phyloP scores from a whole-genome alignment of 2,797 vertebrate genomes.

The Labroides dimidiatus region DNA sequence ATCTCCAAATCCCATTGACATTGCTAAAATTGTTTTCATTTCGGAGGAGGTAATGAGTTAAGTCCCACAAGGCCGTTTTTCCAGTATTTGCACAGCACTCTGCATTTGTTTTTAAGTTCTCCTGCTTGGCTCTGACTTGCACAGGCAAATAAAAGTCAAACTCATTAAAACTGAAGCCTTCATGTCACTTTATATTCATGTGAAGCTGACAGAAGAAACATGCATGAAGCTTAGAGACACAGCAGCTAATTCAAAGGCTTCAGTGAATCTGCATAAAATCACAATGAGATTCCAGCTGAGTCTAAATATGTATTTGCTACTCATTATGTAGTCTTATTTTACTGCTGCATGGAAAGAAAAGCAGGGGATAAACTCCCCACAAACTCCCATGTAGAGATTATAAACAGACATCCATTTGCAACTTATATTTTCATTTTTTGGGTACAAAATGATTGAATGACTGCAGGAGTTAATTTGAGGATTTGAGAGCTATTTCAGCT shows the following conservation, averaged over 20 bases:
- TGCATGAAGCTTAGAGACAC: constrained; percentile 4
- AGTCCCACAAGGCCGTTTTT: background rate
- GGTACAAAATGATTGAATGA: background rate
- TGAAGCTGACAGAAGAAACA: constrained; percentile 4
- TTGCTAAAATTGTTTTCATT: constrained; percentile 7
- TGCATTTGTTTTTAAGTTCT: background rate
- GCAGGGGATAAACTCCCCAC: background rate
- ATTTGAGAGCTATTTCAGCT: background rate
- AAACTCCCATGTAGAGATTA: background rate
- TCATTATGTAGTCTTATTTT: constrained; percentile 12
- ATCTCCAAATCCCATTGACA: background rate
- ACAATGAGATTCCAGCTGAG: constrained; percentile 11
- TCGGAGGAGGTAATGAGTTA: background rate
- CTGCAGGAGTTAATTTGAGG: constrained; percentile 1
- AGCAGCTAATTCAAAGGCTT: constrained; percentile 17
- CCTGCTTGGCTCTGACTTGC: constrained; percentile 19
- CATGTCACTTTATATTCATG: constrained; percentile 7
- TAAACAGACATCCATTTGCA: background rate
- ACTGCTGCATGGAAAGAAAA: constrained; percentile 16
- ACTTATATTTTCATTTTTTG: background rate
- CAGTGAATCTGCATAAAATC: constrained; percentile 23
- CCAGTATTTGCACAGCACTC: background rate
- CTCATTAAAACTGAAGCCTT: constrained; percentile 9
- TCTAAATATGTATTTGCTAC: constrained; percentile 23
- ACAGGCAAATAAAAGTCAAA: constrained; percentile 22